Evolutionary conservation across 2,888 invertebrate genomes (phyloP).

Genomic region (Asteroscopus sphinx): DNA sequence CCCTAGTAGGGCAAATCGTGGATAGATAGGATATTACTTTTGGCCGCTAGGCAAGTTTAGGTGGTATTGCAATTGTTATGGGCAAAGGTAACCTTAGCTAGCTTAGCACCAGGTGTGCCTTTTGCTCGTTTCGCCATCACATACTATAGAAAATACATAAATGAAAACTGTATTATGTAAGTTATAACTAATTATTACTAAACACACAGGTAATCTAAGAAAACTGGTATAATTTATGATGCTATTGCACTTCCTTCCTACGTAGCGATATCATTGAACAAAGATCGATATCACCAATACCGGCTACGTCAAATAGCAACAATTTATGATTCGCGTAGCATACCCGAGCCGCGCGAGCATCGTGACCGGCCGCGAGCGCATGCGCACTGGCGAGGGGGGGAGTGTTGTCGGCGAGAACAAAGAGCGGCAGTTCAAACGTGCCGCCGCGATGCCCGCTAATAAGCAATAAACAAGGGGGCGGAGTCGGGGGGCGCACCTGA

Average conservation of each 20-base stretch:
- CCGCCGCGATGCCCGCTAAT: conserved; percentile 87
- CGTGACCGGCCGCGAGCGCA: conserved; percentile 77
- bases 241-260: conserved; percentile 81
- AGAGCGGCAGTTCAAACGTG: conserved; percentile 86
- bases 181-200: conserved; percentile 7
- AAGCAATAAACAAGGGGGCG: conserved; percentile 90
- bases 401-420: conserved; percentile 85
- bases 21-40: too few species aligned
- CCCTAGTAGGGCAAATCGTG: too few species aligned
- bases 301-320: conserved; percentile 86
- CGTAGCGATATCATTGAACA: conserved; percentile 81
- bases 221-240: conserved; percentile 65
- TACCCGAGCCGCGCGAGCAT: conserved; percentile 78
- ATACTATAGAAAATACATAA: too few species aligned
- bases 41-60: too few species aligned
- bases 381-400: conserved; percentile 49
- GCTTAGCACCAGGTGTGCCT: too few species aligned
- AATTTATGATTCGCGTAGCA: conserved; percentile 87
- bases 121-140: too few species aligned
- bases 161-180: conserved; percentile 6
- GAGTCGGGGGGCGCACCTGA: conserved; percentile 85
- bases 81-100: too few species aligned
- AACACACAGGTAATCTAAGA: conserved; percentile 46
- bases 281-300: conserved; percentile 86
- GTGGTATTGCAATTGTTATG: too few species aligned